Evolutionary conservation across 2,113 vertebrate genomes (phyloP).

Genomic region (Callopanchax toddi): DNA sequence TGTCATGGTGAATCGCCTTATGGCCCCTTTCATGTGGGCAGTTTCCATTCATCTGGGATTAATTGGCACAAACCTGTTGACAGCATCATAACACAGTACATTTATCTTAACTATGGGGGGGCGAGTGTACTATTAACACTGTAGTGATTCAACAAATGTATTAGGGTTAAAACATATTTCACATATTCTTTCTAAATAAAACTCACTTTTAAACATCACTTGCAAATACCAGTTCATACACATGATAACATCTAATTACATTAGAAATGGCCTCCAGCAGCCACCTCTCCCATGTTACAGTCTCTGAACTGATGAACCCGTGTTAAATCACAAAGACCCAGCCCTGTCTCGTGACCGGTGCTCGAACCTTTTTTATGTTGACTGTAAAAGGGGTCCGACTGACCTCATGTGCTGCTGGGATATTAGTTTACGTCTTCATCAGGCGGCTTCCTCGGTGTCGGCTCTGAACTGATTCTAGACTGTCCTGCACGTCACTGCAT

Average conservation of each 20-base stretch:
- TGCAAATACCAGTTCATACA: conserved; percentile 17
- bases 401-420: conserved; percentile 63
- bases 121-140: too few species aligned
- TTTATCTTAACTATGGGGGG: too few species aligned
- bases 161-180: too few species aligned
- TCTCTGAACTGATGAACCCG: conserved; percentile 54
- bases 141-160: too few species aligned
- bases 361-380: conserved; percentile 67
- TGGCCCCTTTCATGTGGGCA: conserved; percentile 34
- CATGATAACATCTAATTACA: conserved; percentile 33
- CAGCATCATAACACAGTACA: neutral
- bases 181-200: neutral
- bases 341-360: conserved; percentile 65
- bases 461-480: conserved; percentile 25
- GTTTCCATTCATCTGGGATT: conserved; percentile 44
- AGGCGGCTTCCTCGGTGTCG: conserved; percentile 41
- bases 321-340: conserved; percentile 39
- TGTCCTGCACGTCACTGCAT: conserved; percentile 26
- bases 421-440: conserved; percentile 65
- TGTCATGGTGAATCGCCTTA: conserved; percentile 50
- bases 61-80: conserved; percentile 25
- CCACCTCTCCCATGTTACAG: conserved; percentile 36
- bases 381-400: conserved; percentile 46
- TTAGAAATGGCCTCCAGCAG: conserved; percentile 35
- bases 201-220: neutral